These are phyloP conservation scores for Clarias pachynema DNA, from an alignment of 2,797 vertebrate genomes.

Conservation along the genomic window DNA sequence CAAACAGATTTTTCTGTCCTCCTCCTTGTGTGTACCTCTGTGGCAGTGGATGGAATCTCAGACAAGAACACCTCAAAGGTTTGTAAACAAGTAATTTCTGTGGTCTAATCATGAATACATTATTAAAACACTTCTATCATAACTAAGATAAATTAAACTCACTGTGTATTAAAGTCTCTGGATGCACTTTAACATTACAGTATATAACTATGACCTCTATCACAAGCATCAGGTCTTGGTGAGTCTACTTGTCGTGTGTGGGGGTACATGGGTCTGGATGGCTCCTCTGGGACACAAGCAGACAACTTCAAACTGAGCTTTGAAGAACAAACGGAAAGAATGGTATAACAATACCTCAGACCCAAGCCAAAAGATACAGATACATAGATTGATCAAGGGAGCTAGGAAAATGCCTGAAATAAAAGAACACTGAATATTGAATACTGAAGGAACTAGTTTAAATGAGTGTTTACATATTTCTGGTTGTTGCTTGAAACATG, in stretches of 20 bases:
- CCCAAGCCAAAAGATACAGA: not conserved
- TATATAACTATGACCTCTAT: constrained; percentile 26
- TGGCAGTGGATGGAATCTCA: constrained; percentile 85
- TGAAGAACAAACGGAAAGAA: constrained; percentile 82
- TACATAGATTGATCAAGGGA: constrained; percentile 1
- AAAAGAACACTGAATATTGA: not conserved
- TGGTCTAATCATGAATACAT: not conserved
- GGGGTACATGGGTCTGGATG: constrained; percentile 94
- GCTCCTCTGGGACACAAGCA: constrained; percentile 75
- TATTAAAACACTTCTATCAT: not conserved
- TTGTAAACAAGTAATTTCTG: not conserved
- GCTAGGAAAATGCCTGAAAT: constrained; percentile 2
- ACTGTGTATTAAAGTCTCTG: not conserved
- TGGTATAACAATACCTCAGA: constrained; percentile 72
- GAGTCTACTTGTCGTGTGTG: constrained; percentile 74
- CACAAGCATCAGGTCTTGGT: constrained; percentile 70
- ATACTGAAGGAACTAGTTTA: not conserved
- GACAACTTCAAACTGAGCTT: constrained; percentile 88
- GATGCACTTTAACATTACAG: not conserved
- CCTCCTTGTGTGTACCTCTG: constrained; percentile 92
- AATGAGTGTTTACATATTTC: not conserved
- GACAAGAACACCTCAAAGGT: constrained; percentile 86
- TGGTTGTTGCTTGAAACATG: not conserved
- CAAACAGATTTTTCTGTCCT: constrained; percentile 90
- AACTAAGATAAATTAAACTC: not conserved